A percentile compares a stretch with the other conserved stretches of the same genome.
phyloP scores from a whole-genome alignment of 1,140 invertebrate genomes.

The Dinoponera quadriceps region DNA sequence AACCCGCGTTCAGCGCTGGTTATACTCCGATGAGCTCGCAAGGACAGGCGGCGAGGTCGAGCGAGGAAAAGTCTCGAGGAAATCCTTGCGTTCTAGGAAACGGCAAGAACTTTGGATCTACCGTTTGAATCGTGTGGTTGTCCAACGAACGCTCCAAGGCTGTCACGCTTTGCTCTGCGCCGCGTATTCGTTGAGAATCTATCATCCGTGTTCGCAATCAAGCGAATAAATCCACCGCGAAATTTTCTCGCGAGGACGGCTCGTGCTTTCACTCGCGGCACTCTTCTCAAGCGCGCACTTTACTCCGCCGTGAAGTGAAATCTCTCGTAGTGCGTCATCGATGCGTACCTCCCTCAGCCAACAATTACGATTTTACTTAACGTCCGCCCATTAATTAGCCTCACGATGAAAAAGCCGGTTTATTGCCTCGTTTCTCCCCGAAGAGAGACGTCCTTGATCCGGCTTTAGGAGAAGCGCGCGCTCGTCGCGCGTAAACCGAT shows the following conservation, averaged over 20 bases:
- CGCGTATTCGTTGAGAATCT: constrained; percentile 14
- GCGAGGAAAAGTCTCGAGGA: constrained; percentile 44
- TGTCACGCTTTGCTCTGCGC: constrained; percentile 7
- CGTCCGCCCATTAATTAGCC: constrained; percentile 24
- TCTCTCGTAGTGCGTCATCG: neutral
- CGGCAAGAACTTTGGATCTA: constrained; percentile 18
- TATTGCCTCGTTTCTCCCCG: constrained; percentile 21
- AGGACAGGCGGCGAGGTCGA: constrained; percentile 35
- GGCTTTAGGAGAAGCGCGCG: constrained; percentile 39
- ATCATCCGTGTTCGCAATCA: constrained; percentile 5
- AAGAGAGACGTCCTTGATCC: constrained; percentile 21
- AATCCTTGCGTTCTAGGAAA: constrained; percentile 50
- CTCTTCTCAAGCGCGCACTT: neutral
- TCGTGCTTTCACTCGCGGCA: constrained; percentile 35
- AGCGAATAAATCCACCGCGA: constrained; percentile 25
- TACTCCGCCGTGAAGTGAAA: neutral
- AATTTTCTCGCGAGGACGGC: constrained; percentile 21
- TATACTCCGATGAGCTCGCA: constrained; percentile 29
- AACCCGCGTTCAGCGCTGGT: constrained; percentile 16
- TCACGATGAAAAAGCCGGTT: neutral
- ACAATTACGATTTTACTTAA: constrained; percentile 7
- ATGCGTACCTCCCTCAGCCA: neutral
- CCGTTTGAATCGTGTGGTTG: constrained; percentile 23
- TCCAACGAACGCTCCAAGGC: constrained; percentile 22
- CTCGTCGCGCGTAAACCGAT: neutral